Conservation (phyloP, 1,140 invertebrate genomes). For the Drosophila obscura region DNA sequence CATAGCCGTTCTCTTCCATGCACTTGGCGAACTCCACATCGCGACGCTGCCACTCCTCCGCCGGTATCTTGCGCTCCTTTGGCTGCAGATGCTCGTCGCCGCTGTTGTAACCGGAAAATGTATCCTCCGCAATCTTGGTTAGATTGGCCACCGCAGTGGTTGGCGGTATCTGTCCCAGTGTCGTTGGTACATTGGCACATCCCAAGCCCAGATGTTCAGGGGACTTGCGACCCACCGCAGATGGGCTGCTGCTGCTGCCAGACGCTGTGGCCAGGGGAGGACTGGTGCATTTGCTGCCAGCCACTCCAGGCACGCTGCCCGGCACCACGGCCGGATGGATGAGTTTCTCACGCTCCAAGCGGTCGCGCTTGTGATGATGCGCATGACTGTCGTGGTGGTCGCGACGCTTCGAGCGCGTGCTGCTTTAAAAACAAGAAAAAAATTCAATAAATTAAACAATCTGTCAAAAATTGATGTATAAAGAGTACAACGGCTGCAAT, state of each 20-base stretch:
- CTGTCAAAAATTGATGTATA: too few species aligned
- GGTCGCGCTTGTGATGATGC: constrained; percentile 75
- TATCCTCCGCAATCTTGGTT: constrained; percentile 77
- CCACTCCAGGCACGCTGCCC: constrained; percentile 23
- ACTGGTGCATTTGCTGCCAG: constrained; percentile 62
- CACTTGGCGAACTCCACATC: constrained; percentile 90
- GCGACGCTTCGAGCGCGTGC: constrained; percentile 73
- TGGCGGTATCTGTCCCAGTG: constrained; percentile 43
- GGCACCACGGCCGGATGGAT: constrained; percentile 54
- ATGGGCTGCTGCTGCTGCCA: constrained; percentile 49
- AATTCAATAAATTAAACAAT: background rate
- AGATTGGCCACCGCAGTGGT: constrained; percentile 51
- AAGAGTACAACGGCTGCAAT: too few species aligned
- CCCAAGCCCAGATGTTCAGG: constrained; percentile 57
- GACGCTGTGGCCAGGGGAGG: constrained; percentile 38
- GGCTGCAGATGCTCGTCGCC: constrained; percentile 90
- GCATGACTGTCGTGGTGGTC: constrained; percentile 69
- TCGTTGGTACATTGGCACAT: constrained; percentile 28
- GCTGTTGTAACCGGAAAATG: constrained; percentile 88
- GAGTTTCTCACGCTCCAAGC: constrained; percentile 63
- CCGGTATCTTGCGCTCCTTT: constrained; percentile 85
- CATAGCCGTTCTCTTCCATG: constrained; percentile 89
- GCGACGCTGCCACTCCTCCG: constrained; percentile 87
- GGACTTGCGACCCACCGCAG: constrained; percentile 53
- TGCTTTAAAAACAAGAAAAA: constrained; percentile 14